phyloP scores from a whole-genome alignment of 2,113 vertebrate species.

The Columba janthina region DNA sequence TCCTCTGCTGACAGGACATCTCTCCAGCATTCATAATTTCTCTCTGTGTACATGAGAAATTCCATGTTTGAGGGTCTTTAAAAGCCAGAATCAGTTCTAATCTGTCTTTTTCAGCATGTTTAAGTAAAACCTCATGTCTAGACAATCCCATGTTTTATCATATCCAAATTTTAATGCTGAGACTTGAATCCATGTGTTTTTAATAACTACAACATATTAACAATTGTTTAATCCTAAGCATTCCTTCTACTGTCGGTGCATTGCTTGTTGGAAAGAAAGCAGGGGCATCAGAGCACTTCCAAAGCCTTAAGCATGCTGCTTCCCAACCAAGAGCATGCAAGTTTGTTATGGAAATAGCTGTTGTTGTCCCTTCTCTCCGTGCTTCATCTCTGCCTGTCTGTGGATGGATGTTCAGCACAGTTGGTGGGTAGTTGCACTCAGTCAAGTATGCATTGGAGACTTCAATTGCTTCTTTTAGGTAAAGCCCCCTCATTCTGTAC shows the following conservation, averaged over 20 bases:
- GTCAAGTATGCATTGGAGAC: background rate
- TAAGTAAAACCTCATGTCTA: background rate
- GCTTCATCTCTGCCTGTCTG: background rate
- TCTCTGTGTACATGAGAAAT: background rate
- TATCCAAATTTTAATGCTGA: background rate
- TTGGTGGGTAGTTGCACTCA: background rate
- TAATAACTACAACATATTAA: background rate
- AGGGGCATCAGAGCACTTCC: background rate
- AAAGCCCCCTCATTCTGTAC: background rate
- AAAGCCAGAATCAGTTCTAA: background rate
- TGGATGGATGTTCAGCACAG: background rate
- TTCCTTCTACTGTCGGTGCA: background rate
- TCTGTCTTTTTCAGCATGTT: background rate
- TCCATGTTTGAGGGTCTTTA: background rate
- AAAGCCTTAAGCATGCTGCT: background rate
- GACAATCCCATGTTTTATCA: background rate
- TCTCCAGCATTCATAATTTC: background rate
- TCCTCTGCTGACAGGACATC: background rate
- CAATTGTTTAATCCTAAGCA: background rate
- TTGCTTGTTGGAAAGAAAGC: background rate
- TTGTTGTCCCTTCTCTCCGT: background rate
- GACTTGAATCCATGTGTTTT: background rate
- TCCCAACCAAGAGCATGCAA: background rate
- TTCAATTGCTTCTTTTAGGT: background rate
- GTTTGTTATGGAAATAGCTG: background rate